Conservation (phyloP, 2,888 invertebrate genomes). For the Mythimna loreyi region DNA sequence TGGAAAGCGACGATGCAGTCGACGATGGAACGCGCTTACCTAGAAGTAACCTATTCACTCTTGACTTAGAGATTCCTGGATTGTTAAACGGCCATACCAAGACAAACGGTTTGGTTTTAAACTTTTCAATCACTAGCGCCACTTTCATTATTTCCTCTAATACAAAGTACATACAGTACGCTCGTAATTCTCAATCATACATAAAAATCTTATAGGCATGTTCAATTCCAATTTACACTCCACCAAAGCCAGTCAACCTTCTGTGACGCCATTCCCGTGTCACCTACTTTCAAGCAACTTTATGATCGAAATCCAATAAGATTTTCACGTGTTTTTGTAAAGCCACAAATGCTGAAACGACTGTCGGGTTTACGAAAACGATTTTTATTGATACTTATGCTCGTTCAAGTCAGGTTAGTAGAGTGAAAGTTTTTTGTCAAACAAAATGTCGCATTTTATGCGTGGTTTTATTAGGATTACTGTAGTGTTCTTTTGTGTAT, state of each 20-base stretch:
- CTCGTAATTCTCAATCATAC: neutral
- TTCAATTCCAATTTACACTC: constrained; percentile 49
- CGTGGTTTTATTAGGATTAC: no score
- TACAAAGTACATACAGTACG: no score
- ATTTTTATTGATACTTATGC: constrained; percentile 37
- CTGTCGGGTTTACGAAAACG: constrained; percentile 16
- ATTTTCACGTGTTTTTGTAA: constrained; percentile 37
- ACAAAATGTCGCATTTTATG: neutral
- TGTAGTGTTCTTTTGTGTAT: no score
- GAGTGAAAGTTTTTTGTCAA: constrained; percentile 9
- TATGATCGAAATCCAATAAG: constrained; percentile 43
- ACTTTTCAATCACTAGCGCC: no score
- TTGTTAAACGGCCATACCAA: no score
- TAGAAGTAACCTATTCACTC: no score
- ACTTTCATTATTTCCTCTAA: no score
- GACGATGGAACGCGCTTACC: no score
- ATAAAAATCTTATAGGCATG: constrained; percentile 8
- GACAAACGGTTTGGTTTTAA: no score
- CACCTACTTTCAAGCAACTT: constrained; percentile 32
- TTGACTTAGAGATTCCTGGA: no score
- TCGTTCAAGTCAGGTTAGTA: neutral
- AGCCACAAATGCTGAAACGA: constrained; percentile 21
- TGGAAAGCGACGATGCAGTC: no score
- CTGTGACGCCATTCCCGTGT: constrained; percentile 3
- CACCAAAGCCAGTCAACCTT: constrained; percentile 9